Base-by-base conservation (phyloP, 92 coral and sea anemone species). In the Phenganax subtilis region DNA sequence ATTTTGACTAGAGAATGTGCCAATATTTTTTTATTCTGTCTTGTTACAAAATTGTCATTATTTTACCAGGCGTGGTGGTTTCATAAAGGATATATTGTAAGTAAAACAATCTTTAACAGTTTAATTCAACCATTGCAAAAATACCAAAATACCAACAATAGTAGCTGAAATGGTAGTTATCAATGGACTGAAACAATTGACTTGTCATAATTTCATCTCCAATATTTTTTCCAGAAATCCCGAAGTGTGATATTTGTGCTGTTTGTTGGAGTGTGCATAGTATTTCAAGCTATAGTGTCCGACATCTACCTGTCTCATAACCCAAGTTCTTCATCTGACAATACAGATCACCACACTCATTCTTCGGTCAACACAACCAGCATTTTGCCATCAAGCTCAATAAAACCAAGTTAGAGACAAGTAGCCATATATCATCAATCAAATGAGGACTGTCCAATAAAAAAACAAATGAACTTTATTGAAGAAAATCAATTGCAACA, bases 41-140 rank as follows among this genome's bases (percentile, higher is more conserved):
- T 55, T 2, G 47, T 5, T 1, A 37, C 47, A 37, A 56, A 8
- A 44, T 71, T 27, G 7, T 61, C 14, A 12, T 55, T 3, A 70
- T 71, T 53, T 75, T 55, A 20, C 51, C 80, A 93, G 97, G 91
- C 96, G 0, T 91, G 97, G 97, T 93, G 97, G 97, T 93, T 89
- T 72, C 96, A 89, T 82, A 93, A 89, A 69, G 93, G 96, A 20
- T 74, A 80, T 16, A 93, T 93, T 77, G 97, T 93, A 87, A 93
- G 97, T 93, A 55, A 37, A 37, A 37, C 60, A 54, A 30, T 27
- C 12, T 20, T 20, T 20, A 20, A 20, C 25, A 20, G 25, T 20
- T 20, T 20, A 20, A 20, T 20, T 20, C 25, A 20, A 20, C 25
- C 25, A 20, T 20, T 20, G 25, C 25, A 20, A 20, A 20, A 20